Evolutionary conservation across 2,113 vertebrate genomes (phyloP).

Genomic region (Apodemus sylvaticus): DNA sequence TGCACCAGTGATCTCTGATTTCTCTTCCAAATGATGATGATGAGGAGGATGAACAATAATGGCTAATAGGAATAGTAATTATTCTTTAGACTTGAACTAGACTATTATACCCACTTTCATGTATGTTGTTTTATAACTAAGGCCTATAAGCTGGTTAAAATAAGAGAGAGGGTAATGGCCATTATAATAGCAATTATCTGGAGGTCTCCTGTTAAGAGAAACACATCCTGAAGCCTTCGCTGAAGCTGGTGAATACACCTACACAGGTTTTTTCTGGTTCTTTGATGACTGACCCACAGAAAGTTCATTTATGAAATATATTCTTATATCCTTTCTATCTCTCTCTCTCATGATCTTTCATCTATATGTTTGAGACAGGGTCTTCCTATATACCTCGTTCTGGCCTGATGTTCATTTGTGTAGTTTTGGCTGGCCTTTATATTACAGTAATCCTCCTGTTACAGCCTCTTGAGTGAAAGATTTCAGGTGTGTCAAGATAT

Average conservation of each 20-base stretch:
- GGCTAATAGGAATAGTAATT: background rate
- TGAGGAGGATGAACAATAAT: background rate
- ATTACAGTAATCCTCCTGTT: background rate
- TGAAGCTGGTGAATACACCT: background rate
- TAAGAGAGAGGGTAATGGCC: background rate
- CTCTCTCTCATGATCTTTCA: background rate
- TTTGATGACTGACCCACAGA: background rate
- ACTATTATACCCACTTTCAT: background rate
- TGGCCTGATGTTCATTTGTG: background rate
- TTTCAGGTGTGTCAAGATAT: background rate
- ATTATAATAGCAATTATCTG: background rate
- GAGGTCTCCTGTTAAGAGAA: fast-evolving
- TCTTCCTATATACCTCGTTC: background rate
- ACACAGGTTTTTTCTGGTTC: background rate
- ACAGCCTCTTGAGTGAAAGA: background rate
- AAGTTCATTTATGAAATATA: background rate
- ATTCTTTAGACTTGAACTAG: background rate
- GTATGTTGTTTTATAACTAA: background rate
- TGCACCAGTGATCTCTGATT: background rate
- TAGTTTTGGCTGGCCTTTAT: background rate
- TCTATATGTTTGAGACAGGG: background rate
- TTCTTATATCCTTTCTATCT: background rate
- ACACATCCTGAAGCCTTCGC: background rate
- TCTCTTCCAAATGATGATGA: background rate
- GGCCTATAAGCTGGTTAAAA: background rate